Conservation (phyloP, 2,797 vertebrate genomes). For the Aldrovandia affinis region DNA sequence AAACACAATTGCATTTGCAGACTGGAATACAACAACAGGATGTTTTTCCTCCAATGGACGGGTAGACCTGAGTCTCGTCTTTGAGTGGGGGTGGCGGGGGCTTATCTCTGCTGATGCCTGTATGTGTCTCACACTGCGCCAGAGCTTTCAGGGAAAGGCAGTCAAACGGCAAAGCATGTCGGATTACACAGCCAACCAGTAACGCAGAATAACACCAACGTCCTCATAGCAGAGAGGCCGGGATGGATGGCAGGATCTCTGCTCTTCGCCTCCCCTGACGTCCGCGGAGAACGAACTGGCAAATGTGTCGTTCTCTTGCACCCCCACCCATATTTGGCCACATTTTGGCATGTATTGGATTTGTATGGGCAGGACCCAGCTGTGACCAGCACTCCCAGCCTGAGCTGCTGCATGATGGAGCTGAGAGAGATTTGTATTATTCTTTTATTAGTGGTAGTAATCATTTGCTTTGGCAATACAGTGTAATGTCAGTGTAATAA, state of each 20-base stretch:
- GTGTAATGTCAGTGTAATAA: too few species aligned
- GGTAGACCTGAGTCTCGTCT: too few species aligned
- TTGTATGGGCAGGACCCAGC: too few species aligned
- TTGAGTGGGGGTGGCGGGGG: too few species aligned
- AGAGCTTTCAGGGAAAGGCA: neutral
- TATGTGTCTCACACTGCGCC: neutral
- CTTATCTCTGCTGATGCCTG: neutral
- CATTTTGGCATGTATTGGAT: too few species aligned
- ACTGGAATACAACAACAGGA: neutral
- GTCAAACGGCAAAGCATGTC: neutral
- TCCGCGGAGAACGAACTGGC: neutral
- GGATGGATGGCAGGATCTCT: neutral
- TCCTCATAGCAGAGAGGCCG: neutral
- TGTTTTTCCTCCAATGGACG: neutral
- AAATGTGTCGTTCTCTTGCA: too few species aligned
- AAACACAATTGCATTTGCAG: neutral
- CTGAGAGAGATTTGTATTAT: too few species aligned
- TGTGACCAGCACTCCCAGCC: too few species aligned
- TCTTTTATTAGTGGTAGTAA: too few species aligned
- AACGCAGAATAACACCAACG: neutral
- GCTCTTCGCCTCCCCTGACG: neutral
- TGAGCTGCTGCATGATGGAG: too few species aligned
- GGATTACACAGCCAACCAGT: neutral
- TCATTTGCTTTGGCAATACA: too few species aligned
- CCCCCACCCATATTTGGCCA: too few species aligned